phyloP scores from a whole-genome alignment of 2,113 vertebrate genomes.

The Indicator maculatus region DNA sequence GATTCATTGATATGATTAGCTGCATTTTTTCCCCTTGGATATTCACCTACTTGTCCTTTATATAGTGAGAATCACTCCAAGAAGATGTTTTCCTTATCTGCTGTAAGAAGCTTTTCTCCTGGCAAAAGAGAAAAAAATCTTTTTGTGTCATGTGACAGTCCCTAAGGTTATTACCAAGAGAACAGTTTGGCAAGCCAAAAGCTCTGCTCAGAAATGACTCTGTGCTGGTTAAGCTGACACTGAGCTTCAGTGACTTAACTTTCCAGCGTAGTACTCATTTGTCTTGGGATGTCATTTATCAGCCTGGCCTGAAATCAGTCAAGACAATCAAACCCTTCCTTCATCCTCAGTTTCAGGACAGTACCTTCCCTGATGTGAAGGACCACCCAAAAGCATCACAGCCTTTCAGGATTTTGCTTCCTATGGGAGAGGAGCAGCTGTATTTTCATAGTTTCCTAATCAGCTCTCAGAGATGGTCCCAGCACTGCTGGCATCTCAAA shows the following conservation, averaged over 20 bases:
- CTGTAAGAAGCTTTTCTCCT: not conserved
- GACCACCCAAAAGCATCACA: not conserved
- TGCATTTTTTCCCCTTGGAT: not conserved
- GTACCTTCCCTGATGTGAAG: not conserved
- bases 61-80: not conserved
- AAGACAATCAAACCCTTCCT: not conserved
- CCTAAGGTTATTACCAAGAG: not conserved
- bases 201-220: not conserved
- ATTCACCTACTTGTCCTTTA: not conserved
- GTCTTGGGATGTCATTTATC: not conserved
- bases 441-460: not conserved
- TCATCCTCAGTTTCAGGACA: not conserved
- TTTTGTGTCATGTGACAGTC: not conserved
- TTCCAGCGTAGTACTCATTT: not conserved
- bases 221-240: not conserved
- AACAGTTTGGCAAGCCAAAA: not conserved
- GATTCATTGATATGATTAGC: not conserved
- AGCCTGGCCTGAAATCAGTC: not conserved
- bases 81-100: not conserved
- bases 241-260: not conserved
- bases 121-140: not conserved
- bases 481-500: accelerated
- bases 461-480: not conserved
- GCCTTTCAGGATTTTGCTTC: not conserved
- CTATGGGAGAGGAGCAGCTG: not conserved